Evolutionary conservation across 2,797 vertebrate species (phyloP), one percentile per base, ranked within the genome.

Genomic region (Halcyon leucocephala): DNA sequence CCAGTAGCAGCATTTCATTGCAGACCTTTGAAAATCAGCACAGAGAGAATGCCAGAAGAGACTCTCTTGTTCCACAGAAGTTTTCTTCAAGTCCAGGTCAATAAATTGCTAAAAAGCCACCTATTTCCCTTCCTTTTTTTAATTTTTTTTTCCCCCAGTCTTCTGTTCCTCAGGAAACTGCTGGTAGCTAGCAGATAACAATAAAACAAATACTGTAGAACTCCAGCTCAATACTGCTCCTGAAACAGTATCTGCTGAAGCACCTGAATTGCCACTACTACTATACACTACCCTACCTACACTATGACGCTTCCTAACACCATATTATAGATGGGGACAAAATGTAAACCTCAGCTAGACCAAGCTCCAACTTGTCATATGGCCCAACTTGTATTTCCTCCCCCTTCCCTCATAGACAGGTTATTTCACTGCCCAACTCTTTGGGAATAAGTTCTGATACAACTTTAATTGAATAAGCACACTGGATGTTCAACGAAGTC

Each of bases 1-100:
- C 64, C 72, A 89, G 88, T 84, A 96, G 86, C 89, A 96, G 89
- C 21, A 0, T 86, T 93, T 88, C 74, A 85, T 62, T 72, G 93
- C 82, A 95, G 82, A 88, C 31, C 58, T 81, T 51, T 76, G 72
- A 91, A 96, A 94, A 90, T 76, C 82, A 91, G 55, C 78, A 93
- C 35, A 94, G 62, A 92, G 31, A 89, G 41, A 96, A 93, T 52
- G 77, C 31, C 6, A 1, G 70, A 95, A 90, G 58, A 93, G 35
- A 28, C 66, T 82, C 66, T 58, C 65, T 79, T 92, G 72, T 62
- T 93, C 51, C 87, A 93, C 51, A 78, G 80, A 88, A 61, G 41
- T 90, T 82, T 82, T 93, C 85, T 82, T 94, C 87, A 92, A 86
- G 82, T 65, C 58, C 58, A 83, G 48, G 52, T 64, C 54, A 92